Evolutionary conservation across 1,140 invertebrate genomes (phyloP).

Genomic region (Armadillidium nasatum): DNA sequence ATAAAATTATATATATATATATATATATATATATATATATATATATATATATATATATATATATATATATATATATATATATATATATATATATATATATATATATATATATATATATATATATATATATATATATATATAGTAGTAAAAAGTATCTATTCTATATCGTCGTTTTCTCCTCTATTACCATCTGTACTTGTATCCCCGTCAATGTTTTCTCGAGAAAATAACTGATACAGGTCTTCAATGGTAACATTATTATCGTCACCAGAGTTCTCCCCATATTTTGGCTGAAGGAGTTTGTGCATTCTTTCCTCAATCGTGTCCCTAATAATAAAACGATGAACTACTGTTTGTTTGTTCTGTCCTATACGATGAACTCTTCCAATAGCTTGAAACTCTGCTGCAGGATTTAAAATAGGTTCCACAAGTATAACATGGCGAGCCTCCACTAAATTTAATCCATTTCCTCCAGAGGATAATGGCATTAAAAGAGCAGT

Average conservation of each 20-base stretch:
- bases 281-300: constrained; percentile 43
- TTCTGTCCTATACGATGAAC: constrained; percentile 75
- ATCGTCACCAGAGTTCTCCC: constrained; percentile 36
- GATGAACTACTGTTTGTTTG: constrained; percentile 54
- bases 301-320: constrained; percentile 65
- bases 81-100: too few species aligned
- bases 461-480: constrained; percentile 64
- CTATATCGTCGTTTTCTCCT: too few species aligned
- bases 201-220: neutral
- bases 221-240: neutral
- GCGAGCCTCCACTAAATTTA: constrained; percentile 73
- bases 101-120: too few species aligned
- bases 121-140: too few species aligned
- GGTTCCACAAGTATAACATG: constrained; percentile 74
- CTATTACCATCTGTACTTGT: too few species aligned
- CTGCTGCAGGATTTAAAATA: constrained; percentile 66
- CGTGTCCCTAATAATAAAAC: constrained; percentile 63
- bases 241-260: constrained; percentile 36
- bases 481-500: constrained; percentile 65
- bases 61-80: too few species aligned
- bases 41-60: too few species aligned
- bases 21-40: too few species aligned
- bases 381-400: constrained; percentile 71
- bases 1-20: too few species aligned
- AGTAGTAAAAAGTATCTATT: too few species aligned